phyloP scores from a whole-genome alignment of 2,113 vertebrate species.

The Acanthisitta chloris region DNA sequence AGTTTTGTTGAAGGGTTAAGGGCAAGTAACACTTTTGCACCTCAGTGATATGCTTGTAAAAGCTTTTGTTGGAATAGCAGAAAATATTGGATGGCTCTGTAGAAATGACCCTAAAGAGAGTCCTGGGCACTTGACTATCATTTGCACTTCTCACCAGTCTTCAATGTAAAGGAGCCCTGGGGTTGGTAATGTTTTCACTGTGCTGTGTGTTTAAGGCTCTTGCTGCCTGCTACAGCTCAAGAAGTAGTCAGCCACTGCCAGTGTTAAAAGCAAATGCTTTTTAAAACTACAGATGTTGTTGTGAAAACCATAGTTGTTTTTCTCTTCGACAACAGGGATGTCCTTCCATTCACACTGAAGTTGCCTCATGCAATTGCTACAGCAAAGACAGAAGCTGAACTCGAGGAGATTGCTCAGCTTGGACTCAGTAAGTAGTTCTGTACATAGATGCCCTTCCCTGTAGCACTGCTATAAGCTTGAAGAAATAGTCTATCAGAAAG shows the following conservation, averaged over 20 bases:
- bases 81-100: not conserved
- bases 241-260: not conserved
- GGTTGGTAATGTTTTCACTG: not conserved
- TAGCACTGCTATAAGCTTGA: not conserved
- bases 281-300: not conserved
- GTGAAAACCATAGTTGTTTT: not conserved
- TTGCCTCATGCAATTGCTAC: conserved; percentile 86
- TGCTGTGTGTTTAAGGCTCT: not conserved
- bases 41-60: not conserved
- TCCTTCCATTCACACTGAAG: conserved; percentile 90
- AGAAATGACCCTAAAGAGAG: not conserved
- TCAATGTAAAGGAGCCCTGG: not conserved
- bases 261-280: not conserved
- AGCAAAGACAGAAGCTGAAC: conserved; percentile 87
- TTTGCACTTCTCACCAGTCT: not conserved
- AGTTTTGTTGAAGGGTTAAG: not conserved
- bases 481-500: not conserved
- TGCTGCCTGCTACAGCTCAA: not conserved
- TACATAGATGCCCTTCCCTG: not conserved
- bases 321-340: conserved; percentile 77
- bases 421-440: conserved; percentile 82
- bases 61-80: not conserved
- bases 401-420: conserved; percentile 88
- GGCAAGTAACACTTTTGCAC: not conserved
- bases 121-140: not conserved